Conservation (phyloP, 2,888 invertebrate species). For the Andricus quercusramuli region DNA sequence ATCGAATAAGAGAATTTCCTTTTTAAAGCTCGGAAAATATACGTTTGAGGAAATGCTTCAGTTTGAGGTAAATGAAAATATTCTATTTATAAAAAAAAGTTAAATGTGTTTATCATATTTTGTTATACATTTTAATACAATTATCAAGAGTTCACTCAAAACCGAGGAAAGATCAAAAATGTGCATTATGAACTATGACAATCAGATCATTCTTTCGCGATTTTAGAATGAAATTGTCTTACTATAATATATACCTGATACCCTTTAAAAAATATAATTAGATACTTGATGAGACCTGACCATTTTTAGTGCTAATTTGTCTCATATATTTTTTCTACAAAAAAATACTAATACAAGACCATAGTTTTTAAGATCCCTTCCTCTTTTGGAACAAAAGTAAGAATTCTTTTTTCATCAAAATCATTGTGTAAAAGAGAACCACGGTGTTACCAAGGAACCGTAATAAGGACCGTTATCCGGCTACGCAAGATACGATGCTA, state of each 20-base stretch:
- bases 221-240: too few species aligned
- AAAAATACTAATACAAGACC: neutral
- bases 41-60: neutral
- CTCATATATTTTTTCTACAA: too few species aligned
- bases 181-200: too few species aligned
- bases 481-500: slow-evolving; percentile 56
- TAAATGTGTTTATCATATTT: too few species aligned
- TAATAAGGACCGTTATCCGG: slow-evolving; percentile 52
- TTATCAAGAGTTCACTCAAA: too few species aligned
- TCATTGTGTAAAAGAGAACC: neutral
- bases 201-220: too few species aligned
- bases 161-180: too few species aligned
- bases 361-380: neutral
- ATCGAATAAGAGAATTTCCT: neutral
- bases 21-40: neutral
- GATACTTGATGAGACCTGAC: too few species aligned
- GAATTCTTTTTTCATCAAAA: neutral
- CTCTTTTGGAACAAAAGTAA: neutral
- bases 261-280: too few species aligned
- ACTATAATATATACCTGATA: too few species aligned
- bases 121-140: too few species aligned
- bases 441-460: slow-evolving; percentile 16
- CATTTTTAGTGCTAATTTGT: too few species aligned
- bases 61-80: neutral
- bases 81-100: neutral